These are phyloP conservation scores for Bagarius yarrelli DNA, from an alignment of 2,113 vertebrate species.

Conservation along the genomic window DNA sequence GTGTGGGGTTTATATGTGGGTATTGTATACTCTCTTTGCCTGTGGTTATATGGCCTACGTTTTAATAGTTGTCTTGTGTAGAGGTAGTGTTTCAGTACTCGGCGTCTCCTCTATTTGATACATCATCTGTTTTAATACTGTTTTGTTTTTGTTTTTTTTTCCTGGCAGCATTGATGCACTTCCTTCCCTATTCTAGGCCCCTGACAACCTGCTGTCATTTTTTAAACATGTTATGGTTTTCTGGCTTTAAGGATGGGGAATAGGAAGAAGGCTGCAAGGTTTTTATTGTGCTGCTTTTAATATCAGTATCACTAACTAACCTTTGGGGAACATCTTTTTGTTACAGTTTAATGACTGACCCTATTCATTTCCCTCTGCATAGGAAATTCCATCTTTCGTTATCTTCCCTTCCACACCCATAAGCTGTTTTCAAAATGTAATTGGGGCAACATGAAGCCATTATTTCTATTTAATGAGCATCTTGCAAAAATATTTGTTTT, in stretches of 20 bases:
- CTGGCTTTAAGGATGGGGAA: not conserved
- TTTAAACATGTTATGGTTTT: constrained; percentile 11
- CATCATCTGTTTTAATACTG: constrained; percentile 5
- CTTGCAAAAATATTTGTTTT: not conserved
- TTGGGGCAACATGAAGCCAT: not conserved
- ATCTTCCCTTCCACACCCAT: not conserved
- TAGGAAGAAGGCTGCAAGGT: not conserved
- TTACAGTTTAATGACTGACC: not conserved
- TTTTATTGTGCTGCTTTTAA: not conserved
- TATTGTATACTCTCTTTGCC: not conserved
- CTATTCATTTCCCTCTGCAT: not conserved
- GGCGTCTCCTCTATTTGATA: constrained; percentile 6
- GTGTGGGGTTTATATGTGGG: no score
- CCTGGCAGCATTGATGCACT: constrained; percentile 35
- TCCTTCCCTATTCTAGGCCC: constrained; percentile 31
- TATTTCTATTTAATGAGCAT: no score
- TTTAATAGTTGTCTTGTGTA: not conserved
- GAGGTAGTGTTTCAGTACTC: not conserved
- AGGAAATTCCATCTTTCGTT: not conserved
- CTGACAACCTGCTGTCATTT: constrained; percentile 16
- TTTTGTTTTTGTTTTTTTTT: constrained; percentile 36
- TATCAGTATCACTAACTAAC: not conserved
- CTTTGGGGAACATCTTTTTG: not conserved
- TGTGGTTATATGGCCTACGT: not conserved
- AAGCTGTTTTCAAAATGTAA: not conserved